Evolutionary conservation across 2,113 vertebrate genomes (phyloP).

Genomic region (Oncorhynchus masou): DNA sequence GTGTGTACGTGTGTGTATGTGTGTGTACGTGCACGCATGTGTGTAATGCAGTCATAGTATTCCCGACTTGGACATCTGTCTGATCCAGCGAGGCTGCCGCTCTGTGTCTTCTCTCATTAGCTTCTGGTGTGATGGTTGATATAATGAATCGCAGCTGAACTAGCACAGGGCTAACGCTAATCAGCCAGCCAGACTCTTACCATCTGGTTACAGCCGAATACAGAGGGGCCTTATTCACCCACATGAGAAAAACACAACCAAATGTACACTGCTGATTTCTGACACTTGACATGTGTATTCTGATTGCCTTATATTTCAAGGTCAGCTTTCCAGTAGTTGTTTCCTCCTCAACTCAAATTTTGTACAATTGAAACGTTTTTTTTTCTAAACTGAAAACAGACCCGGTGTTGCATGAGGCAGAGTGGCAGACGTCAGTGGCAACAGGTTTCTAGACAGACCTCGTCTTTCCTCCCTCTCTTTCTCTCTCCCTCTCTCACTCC

Average conservation of each 20-base stretch:
- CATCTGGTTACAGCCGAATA: constrained; percentile 69
- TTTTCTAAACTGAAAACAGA: constrained; percentile 61
- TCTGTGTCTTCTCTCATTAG: constrained; percentile 67
- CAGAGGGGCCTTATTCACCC: constrained; percentile 67
- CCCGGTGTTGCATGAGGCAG: constrained; percentile 16
- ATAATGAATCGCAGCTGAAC: constrained; percentile 62
- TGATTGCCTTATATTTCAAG: constrained; percentile 58
- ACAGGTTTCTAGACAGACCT: constrained; percentile 48
- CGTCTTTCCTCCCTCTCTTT: constrained; percentile 51
- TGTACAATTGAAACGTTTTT: constrained; percentile 42
- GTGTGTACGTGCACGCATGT: not conserved
- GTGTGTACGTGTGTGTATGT: not conserved
- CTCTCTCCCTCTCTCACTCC: constrained; percentile 16
- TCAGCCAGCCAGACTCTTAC: constrained; percentile 66
- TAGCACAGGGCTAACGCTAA: constrained; percentile 56
- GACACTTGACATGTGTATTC: constrained; percentile 64
- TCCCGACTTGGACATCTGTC: constrained; percentile 12
- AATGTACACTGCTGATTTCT: constrained; percentile 43
- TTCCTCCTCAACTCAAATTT: constrained; percentile 49
- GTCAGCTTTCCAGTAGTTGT: constrained; percentile 52
- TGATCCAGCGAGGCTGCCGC: constrained; percentile 40
- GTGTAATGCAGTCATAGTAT: not conserved
- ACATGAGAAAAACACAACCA: constrained; percentile 54
- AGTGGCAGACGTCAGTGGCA: not conserved
- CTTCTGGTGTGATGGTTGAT: constrained; percentile 59